A percentile compares a stretch with the other conserved stretches of the same genome.
phyloP scores from a whole-genome alignment of 2,888 invertebrate genomes.

The Harmothoe impar region DNA sequence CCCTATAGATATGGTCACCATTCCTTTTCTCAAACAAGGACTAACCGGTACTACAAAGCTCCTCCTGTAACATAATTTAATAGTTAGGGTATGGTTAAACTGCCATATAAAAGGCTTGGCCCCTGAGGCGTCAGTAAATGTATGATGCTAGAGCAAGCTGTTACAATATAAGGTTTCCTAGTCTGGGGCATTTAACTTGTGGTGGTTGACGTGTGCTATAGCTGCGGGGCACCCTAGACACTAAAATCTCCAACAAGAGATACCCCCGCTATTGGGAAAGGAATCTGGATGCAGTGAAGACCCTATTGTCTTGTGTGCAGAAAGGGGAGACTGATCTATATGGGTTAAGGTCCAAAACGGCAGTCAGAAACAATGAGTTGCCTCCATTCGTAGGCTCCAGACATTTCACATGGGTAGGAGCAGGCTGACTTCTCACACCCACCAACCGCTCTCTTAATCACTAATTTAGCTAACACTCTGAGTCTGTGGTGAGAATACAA shows the following conservation, averaged over 20 bases:
- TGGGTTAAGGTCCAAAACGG: neutral
- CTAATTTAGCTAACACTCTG: too few relatives aligned
- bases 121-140: neutral
- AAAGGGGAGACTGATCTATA: neutral
- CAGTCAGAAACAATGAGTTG: neutral
- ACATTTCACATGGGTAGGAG: neutral
- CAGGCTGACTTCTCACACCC: too few relatives aligned
- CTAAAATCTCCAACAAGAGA: neutral
- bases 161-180: neutral
- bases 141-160: conserved; percentile 25
- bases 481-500: too few relatives aligned
- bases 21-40: too few relatives aligned
- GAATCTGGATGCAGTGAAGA: conserved; percentile 15
- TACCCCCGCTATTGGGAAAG: neutral
- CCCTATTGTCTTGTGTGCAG: neutral
- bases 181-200: neutral
- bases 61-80: too few relatives aligned
- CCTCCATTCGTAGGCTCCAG: neutral
- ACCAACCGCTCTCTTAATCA: too few relatives aligned
- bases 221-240: neutral
- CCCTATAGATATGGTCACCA: too few relatives aligned
- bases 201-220: conserved; percentile 3
- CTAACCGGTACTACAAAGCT: too few relatives aligned
- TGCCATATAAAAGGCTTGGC: too few relatives aligned
- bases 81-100: neutral